These are phyloP conservation scores for Onychomys torridus DNA, from an alignment of 2,797 vertebrate genomes.

Conservation along the genomic window DNA sequence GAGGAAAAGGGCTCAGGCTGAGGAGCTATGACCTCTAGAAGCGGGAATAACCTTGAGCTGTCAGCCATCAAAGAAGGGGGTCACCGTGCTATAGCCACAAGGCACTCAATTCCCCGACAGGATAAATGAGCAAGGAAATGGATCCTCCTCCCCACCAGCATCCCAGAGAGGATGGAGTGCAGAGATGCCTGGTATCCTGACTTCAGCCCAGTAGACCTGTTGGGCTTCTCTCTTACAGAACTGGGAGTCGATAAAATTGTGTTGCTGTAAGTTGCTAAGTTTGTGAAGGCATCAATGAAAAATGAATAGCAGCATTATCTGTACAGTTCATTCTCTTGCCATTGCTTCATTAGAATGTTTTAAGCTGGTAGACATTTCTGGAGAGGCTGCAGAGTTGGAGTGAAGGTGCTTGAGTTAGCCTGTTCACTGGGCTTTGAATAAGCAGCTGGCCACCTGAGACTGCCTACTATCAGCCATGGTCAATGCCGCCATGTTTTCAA, in stretches of 20 bases:
- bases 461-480: too few species aligned
- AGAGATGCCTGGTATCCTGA: neutral
- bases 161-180: neutral
- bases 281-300: neutral
- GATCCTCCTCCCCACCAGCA: neutral
- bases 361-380: neutral
- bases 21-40: neutral
- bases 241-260: neutral
- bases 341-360: neutral
- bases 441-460: too few species aligned
- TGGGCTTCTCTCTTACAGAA: neutral
- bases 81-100: neutral
- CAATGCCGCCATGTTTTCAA: neutral
- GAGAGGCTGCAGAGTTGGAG: neutral
- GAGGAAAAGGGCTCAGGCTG: neutral
- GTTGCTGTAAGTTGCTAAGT: neutral
- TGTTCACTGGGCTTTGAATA: neutral
- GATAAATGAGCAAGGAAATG: neutral
- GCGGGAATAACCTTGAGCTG: neutral
- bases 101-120: neutral
- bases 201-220: neutral
- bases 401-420: neutral
- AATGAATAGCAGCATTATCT: neutral
- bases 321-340: neutral
- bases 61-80: neutral